These are phyloP conservation scores for Sepiola atlantica DNA, from an alignment of 2,888 invertebrate genomes.

Conservation along the genomic window DNA sequence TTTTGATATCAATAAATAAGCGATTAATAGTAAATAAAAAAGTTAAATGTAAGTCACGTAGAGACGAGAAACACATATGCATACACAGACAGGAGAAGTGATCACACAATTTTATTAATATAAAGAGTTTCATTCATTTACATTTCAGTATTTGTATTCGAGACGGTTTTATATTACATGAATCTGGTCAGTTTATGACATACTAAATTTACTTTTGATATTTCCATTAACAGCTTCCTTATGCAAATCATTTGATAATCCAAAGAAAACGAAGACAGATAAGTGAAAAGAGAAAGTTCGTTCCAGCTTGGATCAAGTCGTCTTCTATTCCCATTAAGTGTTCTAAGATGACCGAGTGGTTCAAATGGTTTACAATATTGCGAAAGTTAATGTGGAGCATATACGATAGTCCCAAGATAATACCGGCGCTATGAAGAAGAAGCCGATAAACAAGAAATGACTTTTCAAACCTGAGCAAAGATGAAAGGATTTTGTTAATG, in stretches of 20 bases:
- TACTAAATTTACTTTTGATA: not conserved
- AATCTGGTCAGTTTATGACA: no score
- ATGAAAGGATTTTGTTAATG: not conserved
- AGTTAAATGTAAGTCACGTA: no score
- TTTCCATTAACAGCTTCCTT: not conserved
- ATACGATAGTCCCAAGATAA: not conserved
- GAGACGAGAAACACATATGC: no score
- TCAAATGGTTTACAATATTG: not conserved
- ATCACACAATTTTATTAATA: no score
- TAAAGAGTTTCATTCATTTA: no score
- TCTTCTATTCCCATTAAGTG: not conserved
- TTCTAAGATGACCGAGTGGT: not conserved
- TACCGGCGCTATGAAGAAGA: not conserved
- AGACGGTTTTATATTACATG: no score
- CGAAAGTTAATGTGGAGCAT: not conserved
- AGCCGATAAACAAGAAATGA: not conserved
- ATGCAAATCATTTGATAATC: not conserved
- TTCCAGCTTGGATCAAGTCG: not conserved
- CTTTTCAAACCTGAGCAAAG: not conserved
- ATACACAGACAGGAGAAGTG: no score
- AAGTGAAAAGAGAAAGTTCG: not conserved
- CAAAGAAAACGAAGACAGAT: not conserved
- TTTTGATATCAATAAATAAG: no score
- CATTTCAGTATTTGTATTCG: no score
- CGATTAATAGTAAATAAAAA: no score